A percentile compares a stretch with the other conserved stretches of the same genome.
Conservation (phyloP, 2,797 vertebrate species). For the Takifugu rubripes region DNA sequence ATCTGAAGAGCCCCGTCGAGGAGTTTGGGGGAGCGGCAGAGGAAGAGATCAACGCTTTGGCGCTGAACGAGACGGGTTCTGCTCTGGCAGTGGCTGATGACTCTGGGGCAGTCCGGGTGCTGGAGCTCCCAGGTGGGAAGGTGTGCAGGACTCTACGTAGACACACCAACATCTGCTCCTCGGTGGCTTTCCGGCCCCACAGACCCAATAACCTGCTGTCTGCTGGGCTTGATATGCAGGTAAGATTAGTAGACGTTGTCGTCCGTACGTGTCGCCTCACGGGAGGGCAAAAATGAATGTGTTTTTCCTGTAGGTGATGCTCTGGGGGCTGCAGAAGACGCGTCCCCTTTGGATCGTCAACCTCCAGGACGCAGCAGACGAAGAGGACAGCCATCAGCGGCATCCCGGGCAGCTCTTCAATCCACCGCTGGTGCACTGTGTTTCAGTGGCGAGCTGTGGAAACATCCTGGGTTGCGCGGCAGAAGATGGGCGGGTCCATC, state of each 20-base stretch:
- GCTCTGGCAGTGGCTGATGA: slow-evolving; percentile 88
- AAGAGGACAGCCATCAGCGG: slow-evolving; percentile 65
- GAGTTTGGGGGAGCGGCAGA: slow-evolving; percentile 77
- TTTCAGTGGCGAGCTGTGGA: slow-evolving; percentile 85
- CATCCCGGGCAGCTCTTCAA: slow-evolving; percentile 86
- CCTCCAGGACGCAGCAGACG: slow-evolving; percentile 81
- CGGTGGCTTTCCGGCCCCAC: slow-evolving; percentile 88
- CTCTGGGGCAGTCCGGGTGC: slow-evolving; percentile 83
- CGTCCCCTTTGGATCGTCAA: slow-evolving; percentile 87
- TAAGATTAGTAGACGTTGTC: slow-evolving; percentile 45
- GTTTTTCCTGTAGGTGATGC: slow-evolving; percentile 78
- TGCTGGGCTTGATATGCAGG: slow-evolving; percentile 97
- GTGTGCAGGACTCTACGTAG: slow-evolving; percentile 82
- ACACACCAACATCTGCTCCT: slow-evolving; percentile 95
- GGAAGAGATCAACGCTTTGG: slow-evolving; percentile 92
- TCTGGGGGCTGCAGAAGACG: slow-evolving; percentile 93
- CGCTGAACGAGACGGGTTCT: slow-evolving; percentile 78
- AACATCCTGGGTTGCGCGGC: slow-evolving; percentile 87
- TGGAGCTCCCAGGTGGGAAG: slow-evolving; percentile 85
- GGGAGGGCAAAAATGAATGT: background rate
- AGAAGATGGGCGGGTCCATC: slow-evolving; percentile 86
- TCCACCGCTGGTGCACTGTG: slow-evolving; percentile 88
- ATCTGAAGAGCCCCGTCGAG: slow-evolving; percentile 73
- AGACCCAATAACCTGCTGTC: slow-evolving; percentile 91
- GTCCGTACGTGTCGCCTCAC: background rate